Evolutionary conservation across 2,797 vertebrate genomes (phyloP).

Genomic region (Dromococcyx pavoninus): DNA sequence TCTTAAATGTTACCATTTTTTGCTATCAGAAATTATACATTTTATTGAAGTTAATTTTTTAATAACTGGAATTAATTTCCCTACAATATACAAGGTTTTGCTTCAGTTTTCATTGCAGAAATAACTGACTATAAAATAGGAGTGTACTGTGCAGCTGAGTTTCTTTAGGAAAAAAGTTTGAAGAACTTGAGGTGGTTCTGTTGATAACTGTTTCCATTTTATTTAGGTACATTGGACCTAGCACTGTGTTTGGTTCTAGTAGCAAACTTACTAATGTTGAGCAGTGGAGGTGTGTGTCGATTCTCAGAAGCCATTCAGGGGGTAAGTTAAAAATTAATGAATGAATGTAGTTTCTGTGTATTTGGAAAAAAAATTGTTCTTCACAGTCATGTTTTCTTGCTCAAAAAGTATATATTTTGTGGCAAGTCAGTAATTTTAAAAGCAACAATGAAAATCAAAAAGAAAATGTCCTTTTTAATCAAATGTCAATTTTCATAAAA

Average conservation of each 20-base stretch:
- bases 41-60: neutral
- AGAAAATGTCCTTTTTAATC: neutral
- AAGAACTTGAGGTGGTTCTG: neutral
- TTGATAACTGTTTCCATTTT: neutral
- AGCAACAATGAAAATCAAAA: neutral
- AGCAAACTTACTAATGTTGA: conserved; percentile 97
- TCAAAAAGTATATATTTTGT: neutral
- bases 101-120: neutral
- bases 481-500: neutral
- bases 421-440: neutral
- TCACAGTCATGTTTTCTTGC: neutral
- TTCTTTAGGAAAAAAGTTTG: neutral
- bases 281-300: conserved; percentile 96
- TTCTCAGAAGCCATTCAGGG: conserved; percentile 95
- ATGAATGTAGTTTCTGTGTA: neutral
- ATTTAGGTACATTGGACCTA: conserved; percentile 92
- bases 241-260: conserved; percentile 95
- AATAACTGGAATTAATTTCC: neutral
- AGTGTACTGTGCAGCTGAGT: neutral
- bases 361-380: neutral
- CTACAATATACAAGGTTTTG: fast-evolving
- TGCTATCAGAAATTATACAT: neutral
- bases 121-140: neutral
- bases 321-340: conserved; percentile 76
- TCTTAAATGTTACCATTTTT: neutral